A percentile compares a stretch with the other conserved stretches of the same genome.
These are phyloP conservation scores for Tetragnatha versicolor DNA, from an alignment of 1,140 invertebrate genomes.

Conservation along the genomic window DNA sequence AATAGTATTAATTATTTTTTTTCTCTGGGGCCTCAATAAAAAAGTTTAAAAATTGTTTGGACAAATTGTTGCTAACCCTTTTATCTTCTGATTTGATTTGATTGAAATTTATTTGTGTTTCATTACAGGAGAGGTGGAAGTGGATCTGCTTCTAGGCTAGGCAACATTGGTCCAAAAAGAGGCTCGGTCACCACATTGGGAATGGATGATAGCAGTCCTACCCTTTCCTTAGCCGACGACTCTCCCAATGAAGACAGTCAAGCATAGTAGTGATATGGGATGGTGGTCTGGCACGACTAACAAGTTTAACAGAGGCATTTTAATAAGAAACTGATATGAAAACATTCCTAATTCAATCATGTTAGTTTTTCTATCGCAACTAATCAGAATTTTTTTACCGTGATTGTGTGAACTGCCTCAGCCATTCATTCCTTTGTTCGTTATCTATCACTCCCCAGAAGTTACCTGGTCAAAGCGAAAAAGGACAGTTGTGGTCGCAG, in stretches of 20 bases:
- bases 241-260: conserved; percentile 58
- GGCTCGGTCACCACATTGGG: conserved; percentile 56
- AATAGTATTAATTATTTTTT: no score
- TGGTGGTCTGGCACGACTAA: conserved; percentile 22
- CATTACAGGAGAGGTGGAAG: conserved; percentile 55
- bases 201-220: conserved; percentile 56
- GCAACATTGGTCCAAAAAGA: conserved; percentile 52
- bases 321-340: conserved; percentile 36
- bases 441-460: conserved; percentile 14
- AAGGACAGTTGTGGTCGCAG: neutral
- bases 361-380: conserved; percentile 31
- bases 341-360: conserved; percentile 50
- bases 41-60: no score
- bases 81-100: no score
- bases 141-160: conserved; percentile 42
- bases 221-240: conserved; percentile 54
- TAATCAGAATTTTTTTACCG: conserved; percentile 27
- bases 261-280: conserved; percentile 28
- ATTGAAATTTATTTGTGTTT: no score
- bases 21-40: no score
- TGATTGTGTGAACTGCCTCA: conserved; percentile 25
- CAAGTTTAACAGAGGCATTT: conserved; percentile 36
- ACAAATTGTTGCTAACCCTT: no score
- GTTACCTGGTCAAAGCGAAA: neutral
- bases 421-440: conserved; percentile 50